Base-by-base conservation (phyloP, 53 echinoderm and acorn worm species). In the Zoroaster sp. region DNA sequence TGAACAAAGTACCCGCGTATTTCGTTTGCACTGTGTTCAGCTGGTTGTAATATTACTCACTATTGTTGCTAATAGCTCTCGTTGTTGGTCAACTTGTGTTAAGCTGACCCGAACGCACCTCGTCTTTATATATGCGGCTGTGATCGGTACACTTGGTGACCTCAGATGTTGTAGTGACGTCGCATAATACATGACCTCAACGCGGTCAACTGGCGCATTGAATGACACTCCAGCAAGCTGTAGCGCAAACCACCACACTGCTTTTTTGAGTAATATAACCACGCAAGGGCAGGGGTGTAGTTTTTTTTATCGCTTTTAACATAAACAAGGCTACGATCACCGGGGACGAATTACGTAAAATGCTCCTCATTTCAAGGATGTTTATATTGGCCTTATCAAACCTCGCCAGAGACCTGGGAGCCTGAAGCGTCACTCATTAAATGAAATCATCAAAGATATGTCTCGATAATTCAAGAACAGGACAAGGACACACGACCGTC, bases 111-210 rank as follows among this genome's bases (percentile, higher is more conserved):
- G 46, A 51, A 69, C 28, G 45, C 41, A 44, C 69, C 70, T 85
- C 31, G 52, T 45, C 63, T 46, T 85, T 85, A 70, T 78, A 78
- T 83, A 68, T 34, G 83, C 74, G 36, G 74, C 74, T 25, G 41
- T 25, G 43, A 68, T 6, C 82, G 40, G 82, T 85, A 70, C 37
- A 85, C 85, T 85, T 85, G 85, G 63, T 85, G 85, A 85, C 85
- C 85, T 85, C 69, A 85, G 85, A 66, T 49, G 38, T 23, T 67
- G 71, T 49, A 70, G 85, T 85, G 85, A 85, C 85, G 85, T 85
- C 85, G 85, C 85, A 71, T 54, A 85, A 85, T 47, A 44, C 44
- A 23, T 51, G 85, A 85, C 85, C 85, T 85, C 42, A 83, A 40
- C 44, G 71, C 85, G 39, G 51, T 85, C 85, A 71, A 71, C 65